Percentiles rank a stretch among this genome's conserved stretches.
Evolutionary conservation across 2,797 vertebrate genomes (phyloP).

Genomic region (Chrosomus eos): DNA sequence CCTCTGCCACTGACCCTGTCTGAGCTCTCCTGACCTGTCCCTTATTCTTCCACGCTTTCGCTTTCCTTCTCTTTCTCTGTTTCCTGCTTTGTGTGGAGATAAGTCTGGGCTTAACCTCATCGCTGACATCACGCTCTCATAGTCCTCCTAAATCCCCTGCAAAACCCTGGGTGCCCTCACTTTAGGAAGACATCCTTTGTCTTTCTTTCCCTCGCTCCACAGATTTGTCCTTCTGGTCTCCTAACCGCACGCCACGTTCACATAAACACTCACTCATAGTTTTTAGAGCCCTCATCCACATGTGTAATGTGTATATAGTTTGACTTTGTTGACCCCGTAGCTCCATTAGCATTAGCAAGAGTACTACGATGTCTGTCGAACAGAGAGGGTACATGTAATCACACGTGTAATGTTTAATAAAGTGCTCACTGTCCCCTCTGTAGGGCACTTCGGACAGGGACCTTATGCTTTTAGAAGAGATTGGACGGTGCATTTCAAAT

Average conservation of each 20-base stretch:
- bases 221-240: constrained; percentile 40
- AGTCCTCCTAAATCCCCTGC: constrained; percentile 58
- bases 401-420: constrained; percentile 57
- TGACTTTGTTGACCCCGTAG: constrained; percentile 35
- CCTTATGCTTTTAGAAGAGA: constrained; percentile 63
- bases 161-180: constrained; percentile 48
- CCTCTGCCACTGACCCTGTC: constrained; percentile 45
- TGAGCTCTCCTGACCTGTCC: constrained; percentile 48
- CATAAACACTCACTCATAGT: constrained; percentile 35
- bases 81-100: constrained; percentile 56
- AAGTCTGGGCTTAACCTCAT: constrained; percentile 61
- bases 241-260: constrained; percentile 20
- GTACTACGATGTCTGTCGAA: constrained; percentile 22
- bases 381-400: constrained; percentile 47
- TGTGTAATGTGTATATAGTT: constrained; percentile 39
- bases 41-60: constrained; percentile 38
- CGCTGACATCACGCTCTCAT: constrained; percentile 52
- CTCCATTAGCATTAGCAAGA: constrained; percentile 34
- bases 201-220: constrained; percentile 11
- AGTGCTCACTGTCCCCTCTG: constrained; percentile 40
- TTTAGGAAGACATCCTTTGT: constrained; percentile 48
- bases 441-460: constrained; percentile 43
- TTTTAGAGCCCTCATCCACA: constrained; percentile 31
- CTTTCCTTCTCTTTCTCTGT: constrained; percentile 45
- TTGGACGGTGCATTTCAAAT: constrained; percentile 68